Evolutionary conservation across 2,888 invertebrate genomes (phyloP), one percentile per base, ranked within the genome.

Genomic region (Crocallis elinguaria): DNA sequence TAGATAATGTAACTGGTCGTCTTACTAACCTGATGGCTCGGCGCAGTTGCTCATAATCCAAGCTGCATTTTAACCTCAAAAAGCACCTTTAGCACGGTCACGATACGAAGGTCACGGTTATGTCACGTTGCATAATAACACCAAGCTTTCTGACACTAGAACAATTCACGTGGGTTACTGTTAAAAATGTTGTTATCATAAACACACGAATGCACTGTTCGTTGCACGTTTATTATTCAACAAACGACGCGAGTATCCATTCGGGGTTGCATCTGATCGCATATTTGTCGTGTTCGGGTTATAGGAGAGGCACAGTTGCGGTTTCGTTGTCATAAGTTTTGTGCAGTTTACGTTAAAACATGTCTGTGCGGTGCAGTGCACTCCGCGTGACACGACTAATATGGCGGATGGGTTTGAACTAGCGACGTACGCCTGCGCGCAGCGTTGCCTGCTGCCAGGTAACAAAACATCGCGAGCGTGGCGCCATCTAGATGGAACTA

Each of bases 51-150:
- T 88, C 79, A 90, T 84, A 85, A 88, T 89, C 88, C 87, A 85
- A 88, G 86, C 78, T 88, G 88, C 91, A 91, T 90, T 83, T 85
- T 90, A 89, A 90, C 91, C 90, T 89, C 89, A 88, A 89, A 88
- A 84, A 81, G 80, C 89, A 90, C 84, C 79, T 77, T 72, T 76
- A 80, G 79, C 85, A 88, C 88, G 80, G 81, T 84, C 83, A 88
- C 84, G 78, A 85, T 68, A 81, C 81, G 84, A 89, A 90, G 91
- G 91, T 90, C 91, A 89, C 89, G 84, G 87, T 80, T 88, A 86
- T 86, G 84, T 79, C 82, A 80, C 77, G 77, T 88, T 87, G 84
- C 90, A 89, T 90, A 86, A 88, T 82, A 86, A 75, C 84, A 87
- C 85, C 71, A 78, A 84, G 81, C 79, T 73, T 80, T 73, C 79